phyloP scores from a whole-genome alignment of 2,113 vertebrate genomes.

The Caretta caretta region DNA sequence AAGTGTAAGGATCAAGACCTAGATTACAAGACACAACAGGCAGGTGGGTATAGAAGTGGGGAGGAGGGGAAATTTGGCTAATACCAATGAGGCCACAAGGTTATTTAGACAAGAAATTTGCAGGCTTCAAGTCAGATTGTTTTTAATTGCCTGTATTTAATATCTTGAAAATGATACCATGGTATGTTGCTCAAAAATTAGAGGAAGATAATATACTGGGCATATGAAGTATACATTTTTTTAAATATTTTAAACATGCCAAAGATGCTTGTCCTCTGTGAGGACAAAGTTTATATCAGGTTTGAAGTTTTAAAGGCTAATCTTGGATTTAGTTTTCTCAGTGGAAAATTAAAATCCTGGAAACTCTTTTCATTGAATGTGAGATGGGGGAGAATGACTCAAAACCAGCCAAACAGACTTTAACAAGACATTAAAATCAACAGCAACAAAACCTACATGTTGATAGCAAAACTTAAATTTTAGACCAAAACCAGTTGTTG shows the following conservation, averaged over 20 bases:
- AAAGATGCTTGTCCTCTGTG: not conserved
- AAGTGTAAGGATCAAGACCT: not conserved
- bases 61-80: not conserved
- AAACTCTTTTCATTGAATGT: not conserved
- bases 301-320: not conserved
- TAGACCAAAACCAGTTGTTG: not conserved
- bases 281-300: not conserved
- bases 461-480: not conserved
- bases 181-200: not conserved
- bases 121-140: not conserved
- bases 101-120: not conserved
- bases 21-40: not conserved
- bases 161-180: not conserved
- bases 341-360: not conserved
- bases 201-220: not conserved
- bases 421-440: not conserved
- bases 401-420: not conserved
- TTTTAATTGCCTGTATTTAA: not conserved
- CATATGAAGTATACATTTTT: not conserved
- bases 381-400: not conserved
- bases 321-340: not conserved
- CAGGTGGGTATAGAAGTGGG: not conserved
- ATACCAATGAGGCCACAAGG: not conserved
- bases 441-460: not conserved
- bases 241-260: not conserved